phyloP scores from a whole-genome alignment of 2,888 invertebrate genomes.

The Stictocephala bisonia region DNA sequence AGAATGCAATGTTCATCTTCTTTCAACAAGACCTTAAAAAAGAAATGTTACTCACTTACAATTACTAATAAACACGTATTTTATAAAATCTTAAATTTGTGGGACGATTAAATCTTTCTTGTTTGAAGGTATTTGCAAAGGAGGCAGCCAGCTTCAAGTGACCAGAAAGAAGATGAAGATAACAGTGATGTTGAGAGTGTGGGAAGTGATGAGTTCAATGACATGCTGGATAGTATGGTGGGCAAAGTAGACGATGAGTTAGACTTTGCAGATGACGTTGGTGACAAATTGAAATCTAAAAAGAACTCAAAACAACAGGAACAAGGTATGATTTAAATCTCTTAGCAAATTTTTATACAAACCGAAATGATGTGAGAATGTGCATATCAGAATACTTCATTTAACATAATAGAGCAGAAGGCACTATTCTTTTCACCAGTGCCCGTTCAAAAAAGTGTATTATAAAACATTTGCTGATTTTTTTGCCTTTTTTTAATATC shows the following conservation, averaged over 20 bases:
- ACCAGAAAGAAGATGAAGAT: constrained; percentile 66
- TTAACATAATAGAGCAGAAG: too few species aligned
- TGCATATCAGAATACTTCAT: too few species aligned
- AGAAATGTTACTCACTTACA: background rate
- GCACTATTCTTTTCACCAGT: too few species aligned
- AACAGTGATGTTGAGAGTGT: constrained; percentile 78
- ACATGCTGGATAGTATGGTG: constrained; percentile 70
- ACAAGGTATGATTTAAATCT: constrained; percentile 33
- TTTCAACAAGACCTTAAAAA: too few species aligned
- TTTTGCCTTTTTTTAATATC: too few species aligned
- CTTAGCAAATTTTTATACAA: too few species aligned
- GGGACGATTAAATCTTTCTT: constrained; percentile 61
- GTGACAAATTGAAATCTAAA: constrained; percentile 59
- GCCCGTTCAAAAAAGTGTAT: too few species aligned
- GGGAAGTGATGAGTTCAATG: constrained; percentile 81
- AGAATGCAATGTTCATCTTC: background rate
- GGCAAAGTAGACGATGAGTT: constrained; percentile 68
- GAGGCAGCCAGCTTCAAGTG: constrained; percentile 36
- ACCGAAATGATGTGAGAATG: too few species aligned
- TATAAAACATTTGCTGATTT: too few species aligned
- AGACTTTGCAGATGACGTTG: constrained; percentile 71
- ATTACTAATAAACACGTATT: too few species aligned
- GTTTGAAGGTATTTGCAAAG: constrained; percentile 71
- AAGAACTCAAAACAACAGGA: constrained; percentile 60
- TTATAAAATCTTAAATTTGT: background rate